phyloP scores from a whole-genome alignment of 2,113 vertebrate genomes.

The Ramphastos sulfuratus region DNA sequence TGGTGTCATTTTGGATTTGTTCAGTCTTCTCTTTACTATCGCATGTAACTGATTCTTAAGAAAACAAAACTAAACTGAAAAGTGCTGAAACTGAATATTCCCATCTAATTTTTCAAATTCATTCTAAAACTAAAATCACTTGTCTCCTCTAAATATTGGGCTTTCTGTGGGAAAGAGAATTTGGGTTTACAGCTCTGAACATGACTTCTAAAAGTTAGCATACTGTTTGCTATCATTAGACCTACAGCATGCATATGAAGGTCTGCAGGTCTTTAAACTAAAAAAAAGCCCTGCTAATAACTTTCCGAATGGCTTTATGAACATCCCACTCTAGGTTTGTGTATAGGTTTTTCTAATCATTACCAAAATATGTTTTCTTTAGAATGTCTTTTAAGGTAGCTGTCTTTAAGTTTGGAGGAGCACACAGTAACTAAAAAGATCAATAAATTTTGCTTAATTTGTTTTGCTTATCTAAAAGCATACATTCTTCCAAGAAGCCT shows the following conservation, averaged over 20 bases:
- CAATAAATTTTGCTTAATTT: not conserved
- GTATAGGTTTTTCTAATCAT: not conserved
- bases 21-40: not conserved
- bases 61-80: not conserved
- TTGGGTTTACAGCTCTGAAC: not conserved
- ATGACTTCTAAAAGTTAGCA: not conserved
- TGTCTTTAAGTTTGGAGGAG: not conserved
- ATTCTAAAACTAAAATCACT: not conserved
- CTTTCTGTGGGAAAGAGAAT: fast-evolving
- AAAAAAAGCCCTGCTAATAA: not conserved
- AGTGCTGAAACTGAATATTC: not conserved
- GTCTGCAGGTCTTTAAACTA: not conserved
- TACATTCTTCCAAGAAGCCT: not conserved
- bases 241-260: not conserved
- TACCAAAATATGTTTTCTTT: not conserved
- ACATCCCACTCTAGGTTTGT: not conserved
- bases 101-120: not conserved
- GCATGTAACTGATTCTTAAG: not conserved
- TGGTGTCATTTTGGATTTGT: not conserved
- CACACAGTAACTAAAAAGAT: not conserved
- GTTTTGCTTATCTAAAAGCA: not conserved
- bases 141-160: not conserved
- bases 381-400: not conserved
- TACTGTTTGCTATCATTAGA: not conserved
- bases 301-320: not conserved